A percentile compares a stretch with the other conserved stretches of the same genome.
phyloP scores from a whole-genome alignment of 2,797 vertebrate genomes.

The Brotula barbata region DNA sequence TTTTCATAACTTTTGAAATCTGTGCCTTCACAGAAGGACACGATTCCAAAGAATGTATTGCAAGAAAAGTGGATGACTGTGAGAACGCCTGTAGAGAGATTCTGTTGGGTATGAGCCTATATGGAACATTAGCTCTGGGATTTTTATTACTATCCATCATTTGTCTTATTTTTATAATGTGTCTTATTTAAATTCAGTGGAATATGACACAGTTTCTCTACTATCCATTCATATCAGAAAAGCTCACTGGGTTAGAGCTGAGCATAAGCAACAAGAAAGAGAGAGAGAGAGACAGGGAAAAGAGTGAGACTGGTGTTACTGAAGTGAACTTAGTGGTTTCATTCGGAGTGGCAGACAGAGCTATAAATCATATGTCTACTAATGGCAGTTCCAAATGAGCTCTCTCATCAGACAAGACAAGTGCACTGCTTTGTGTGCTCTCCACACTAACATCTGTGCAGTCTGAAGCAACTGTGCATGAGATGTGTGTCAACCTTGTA shows the following conservation, averaged over 20 bases:
- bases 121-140: not conserved
- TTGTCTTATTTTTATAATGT: conserved; percentile 16
- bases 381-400: conserved; percentile 88
- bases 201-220: conserved; percentile 16
- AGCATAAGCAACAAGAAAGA: conserved; percentile 3
- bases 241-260: conserved; percentile 19
- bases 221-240: conserved; percentile 19
- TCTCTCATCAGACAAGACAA: conserved; percentile 88
- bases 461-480: conserved; percentile 75
- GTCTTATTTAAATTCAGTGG: conserved; percentile 16
- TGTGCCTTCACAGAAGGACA: too few relatives aligned
- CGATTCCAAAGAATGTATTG: too few relatives aligned
- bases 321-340: conserved; percentile 49
- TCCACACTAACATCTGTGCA: conserved; percentile 80
- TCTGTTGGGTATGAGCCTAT: not conserved
- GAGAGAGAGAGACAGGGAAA: not conserved
- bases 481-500: conserved; percentile 64
- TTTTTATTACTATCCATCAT: conserved; percentile 20
- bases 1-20: too few relatives aligned
- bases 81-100: not conserved
- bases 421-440: conserved; percentile 82
- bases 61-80: not conserved
- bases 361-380: conserved; percentile 87
- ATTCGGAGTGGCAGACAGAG: conserved; percentile 59
- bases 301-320: conserved; percentile 27